These are phyloP conservation scores for Scolopax rusticola DNA, from an alignment of 2,797 vertebrate genomes.

Conservation along the genomic window DNA sequence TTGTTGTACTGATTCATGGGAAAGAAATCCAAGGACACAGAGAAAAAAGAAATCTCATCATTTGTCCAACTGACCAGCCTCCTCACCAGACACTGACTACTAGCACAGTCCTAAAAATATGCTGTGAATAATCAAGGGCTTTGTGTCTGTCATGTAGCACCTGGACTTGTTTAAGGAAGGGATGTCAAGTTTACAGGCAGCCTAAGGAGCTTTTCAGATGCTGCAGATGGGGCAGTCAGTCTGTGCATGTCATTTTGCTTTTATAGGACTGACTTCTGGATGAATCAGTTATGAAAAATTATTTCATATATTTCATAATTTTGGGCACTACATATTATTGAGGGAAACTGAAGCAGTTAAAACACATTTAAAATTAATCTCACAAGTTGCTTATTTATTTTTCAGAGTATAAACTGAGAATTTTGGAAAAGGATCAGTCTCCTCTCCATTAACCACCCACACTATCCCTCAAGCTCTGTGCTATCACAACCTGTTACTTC, in stretches of 20 bases:
- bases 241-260: not conserved
- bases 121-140: not conserved
- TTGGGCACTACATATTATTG: not conserved
- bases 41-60: not conserved
- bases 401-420: not conserved
- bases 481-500: not conserved
- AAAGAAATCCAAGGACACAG: not conserved
- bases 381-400: not conserved
- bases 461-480: not conserved
- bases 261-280: not conserved
- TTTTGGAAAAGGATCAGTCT: not conserved
- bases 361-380: not conserved
- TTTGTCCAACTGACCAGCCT: not conserved
- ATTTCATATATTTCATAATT: not conserved
- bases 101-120: not conserved
- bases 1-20: not conserved
- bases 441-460: not conserved
- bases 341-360: not conserved
- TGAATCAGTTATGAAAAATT: not conserved
- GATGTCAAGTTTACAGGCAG: not conserved
- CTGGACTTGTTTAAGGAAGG: not conserved
- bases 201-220: not conserved
- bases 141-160: not conserved
- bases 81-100: not conserved
- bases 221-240: not conserved